Base-by-base conservation (phyloP, 2,888 invertebrate species). In the Parelbella ahira region DNA sequence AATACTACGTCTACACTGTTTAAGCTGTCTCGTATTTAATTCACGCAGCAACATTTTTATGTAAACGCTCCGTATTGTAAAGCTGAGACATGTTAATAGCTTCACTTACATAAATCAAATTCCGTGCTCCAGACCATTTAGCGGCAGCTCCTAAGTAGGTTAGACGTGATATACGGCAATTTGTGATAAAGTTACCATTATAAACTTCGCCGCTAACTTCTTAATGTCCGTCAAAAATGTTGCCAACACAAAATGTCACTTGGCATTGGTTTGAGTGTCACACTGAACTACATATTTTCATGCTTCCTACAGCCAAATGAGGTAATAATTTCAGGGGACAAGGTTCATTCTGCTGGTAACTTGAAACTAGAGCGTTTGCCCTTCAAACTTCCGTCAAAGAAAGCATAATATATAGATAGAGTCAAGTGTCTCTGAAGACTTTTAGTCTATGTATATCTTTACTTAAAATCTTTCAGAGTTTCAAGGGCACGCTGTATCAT, bases 231-330 rank as follows among this genome's bases (percentile, higher is more conserved):
- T 66, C 54, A 63, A 48, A 58, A 58, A 54, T 54, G 59, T 66
- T 68, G 68, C 63, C 63, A 61, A 53, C 45, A 47, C 54, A 46
- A 63, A 68, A 69, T 58, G 59, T 54, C 51, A 60, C 51, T 58
- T 69, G 68, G 64, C 68, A 67, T 61, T 61, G 58, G 62, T 63
- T 52, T 53, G 49, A 54, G 58, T 64, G 63, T 63, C n/a, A n/a
- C n/a, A n/a, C n/a, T n/a, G n/a, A n/a, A 63, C 58, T 57, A 60
- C 10, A 6, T 50, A 54, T 29, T 34, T 59, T 58, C 47, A 50
- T 53, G 49, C 50, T 51, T 52, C 50, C 54, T 46, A 55, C 15
- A 15, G 15, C 15, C 3, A 15, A 75, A 75, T 72, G 62, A 51
- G 52, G 53, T 44, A 50, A 63, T 73, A 70, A 63, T 63, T 60